Percentiles rank a stretch among this genome's conserved stretches.
These are phyloP conservation scores for Darevskia mixta DNA, from an alignment of 2,797 vertebrate genomes.

Conservation along the genomic window DNA sequence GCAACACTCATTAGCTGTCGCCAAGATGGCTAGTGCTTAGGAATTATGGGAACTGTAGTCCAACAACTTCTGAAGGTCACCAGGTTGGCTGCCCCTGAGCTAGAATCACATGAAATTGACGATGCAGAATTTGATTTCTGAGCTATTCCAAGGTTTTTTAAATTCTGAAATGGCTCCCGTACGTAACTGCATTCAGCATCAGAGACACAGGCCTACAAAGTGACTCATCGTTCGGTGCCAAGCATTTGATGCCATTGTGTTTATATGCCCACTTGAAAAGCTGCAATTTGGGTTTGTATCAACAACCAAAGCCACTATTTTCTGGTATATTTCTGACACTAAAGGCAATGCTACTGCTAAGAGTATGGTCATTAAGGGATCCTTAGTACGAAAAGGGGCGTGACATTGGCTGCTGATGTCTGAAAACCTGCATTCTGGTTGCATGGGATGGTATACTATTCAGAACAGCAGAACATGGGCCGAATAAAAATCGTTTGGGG, in stretches of 20 bases:
- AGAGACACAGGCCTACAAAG: neutral
- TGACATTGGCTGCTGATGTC: neutral
- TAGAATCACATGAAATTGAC: neutral
- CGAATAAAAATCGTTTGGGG: neutral
- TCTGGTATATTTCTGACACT: neutral
- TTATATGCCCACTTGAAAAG: neutral
- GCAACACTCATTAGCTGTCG: no score
- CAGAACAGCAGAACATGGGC: neutral
- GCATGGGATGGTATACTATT: neutral
- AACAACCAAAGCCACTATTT: neutral
- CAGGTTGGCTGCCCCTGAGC: no score
- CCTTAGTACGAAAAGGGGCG: neutral
- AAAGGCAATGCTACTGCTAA: neutral
- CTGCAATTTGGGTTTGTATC: neutral
- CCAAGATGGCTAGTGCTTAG: no score
- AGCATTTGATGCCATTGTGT: neutral
- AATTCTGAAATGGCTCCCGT: neutral
- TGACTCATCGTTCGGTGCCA: neutral
- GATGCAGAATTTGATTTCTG: neutral
- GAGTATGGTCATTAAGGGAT: constrained; percentile 11
- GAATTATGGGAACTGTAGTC: no score
- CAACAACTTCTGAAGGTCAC: no score
- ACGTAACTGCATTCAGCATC: no score
- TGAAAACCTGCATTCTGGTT: neutral
- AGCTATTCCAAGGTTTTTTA: neutral